Percentiles rank a stretch among this genome's conserved stretches.
These are phyloP conservation scores for Mus pahari DNA, from an alignment of 2,113 vertebrate species.

Conservation along the genomic window DNA sequence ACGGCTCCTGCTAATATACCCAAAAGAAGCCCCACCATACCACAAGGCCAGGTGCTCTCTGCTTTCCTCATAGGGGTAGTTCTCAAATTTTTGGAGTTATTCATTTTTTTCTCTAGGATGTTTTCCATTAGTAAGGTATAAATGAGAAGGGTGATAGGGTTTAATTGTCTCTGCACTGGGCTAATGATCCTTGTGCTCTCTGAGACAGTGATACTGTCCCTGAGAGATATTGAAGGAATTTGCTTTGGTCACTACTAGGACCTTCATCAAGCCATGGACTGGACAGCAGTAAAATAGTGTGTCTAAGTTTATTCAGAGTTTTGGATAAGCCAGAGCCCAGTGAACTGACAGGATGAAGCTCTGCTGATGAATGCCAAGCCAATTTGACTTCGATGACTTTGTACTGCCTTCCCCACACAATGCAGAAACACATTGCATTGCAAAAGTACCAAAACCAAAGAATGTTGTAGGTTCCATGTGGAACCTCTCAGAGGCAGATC, in stretches of 20 bases:
- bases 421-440: slow-evolving; percentile 11
- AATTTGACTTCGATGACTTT: neutral
- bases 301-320: neutral
- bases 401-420: neutral
- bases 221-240: neutral
- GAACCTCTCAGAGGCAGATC: slow-evolving; percentile 58
- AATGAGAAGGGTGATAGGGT: neutral
- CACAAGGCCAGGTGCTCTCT: too few species aligned
- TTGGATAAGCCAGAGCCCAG: slow-evolving; percentile 10
- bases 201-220: neutral
- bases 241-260: neutral
- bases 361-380: neutral
- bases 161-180: neutral
- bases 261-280: neutral
- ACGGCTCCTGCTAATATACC: too few species aligned
- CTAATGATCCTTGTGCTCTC: too few species aligned
- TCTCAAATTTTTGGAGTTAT: neutral
- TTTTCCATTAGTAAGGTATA: neutral
- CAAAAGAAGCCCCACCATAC: too few species aligned
- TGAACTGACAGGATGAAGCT: neutral
- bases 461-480: slow-evolving; percentile 52
- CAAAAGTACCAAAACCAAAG: neutral
- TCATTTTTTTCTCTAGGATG: neutral
- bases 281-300: neutral
- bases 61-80: neutral